Evolutionary conservation across 2,797 vertebrate genomes (phyloP).

Genomic region (Lophius americanus): DNA sequence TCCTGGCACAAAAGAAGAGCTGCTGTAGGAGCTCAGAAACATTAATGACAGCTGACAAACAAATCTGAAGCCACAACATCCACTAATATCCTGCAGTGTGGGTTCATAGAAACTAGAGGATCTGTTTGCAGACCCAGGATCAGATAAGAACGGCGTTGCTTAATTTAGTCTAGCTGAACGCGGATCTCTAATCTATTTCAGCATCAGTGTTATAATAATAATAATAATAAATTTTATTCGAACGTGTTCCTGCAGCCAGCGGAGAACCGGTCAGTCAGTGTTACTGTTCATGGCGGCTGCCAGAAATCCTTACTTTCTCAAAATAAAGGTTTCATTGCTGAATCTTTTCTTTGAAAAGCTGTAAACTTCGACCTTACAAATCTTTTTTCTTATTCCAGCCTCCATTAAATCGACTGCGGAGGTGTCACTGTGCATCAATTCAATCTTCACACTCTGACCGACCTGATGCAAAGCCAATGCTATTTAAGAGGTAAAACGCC

Average conservation of each 20-base stretch:
- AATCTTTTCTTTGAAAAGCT: too few relatives aligned
- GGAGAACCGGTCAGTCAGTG: neutral
- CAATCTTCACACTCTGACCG: too few relatives aligned
- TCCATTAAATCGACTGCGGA: too few relatives aligned
- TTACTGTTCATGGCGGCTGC: neutral
- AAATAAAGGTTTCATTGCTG: too few relatives aligned
- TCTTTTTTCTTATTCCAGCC: too few relatives aligned
- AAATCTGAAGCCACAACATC: neutral
- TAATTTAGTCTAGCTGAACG: conserved; percentile 14
- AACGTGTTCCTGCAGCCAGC: neutral
- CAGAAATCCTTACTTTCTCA: too few relatives aligned
- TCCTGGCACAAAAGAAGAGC: neutral
- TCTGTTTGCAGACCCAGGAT: neutral
- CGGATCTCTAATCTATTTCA: conserved; percentile 10
- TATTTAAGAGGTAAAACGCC: too few relatives aligned
- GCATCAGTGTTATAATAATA: too few relatives aligned
- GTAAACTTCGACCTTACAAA: too few relatives aligned
- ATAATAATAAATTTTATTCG: too few relatives aligned
- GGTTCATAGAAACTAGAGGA: conserved; percentile 3
- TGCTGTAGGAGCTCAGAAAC: neutral
- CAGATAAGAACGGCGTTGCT: conserved; percentile 32
- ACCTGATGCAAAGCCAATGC: too few relatives aligned
- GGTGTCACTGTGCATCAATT: too few relatives aligned
- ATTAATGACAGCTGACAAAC: neutral
- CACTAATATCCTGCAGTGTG: neutral